These are phyloP conservation scores for Silurus glanis DNA, from an alignment of 2,113 vertebrate genomes.

Conservation along the genomic window DNA sequence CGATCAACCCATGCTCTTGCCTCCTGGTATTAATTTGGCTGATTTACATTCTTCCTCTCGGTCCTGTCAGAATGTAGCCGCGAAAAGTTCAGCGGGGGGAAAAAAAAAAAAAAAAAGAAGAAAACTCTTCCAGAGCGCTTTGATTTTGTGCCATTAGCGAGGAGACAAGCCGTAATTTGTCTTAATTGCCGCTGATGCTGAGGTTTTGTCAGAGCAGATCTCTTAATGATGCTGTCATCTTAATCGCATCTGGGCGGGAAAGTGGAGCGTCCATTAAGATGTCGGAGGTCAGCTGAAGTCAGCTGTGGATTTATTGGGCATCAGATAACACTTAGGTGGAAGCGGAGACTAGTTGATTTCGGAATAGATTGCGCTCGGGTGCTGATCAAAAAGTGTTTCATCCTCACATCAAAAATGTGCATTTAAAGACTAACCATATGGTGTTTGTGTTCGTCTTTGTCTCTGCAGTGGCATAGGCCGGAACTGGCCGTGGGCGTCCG, in stretches of 20 bases:
- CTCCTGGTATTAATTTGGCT: conserved; percentile 1
- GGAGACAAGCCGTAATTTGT: conserved; percentile 47
- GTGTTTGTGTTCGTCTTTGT: conserved; percentile 40
- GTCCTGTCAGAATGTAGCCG: conserved; percentile 27
- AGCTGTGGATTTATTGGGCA: background rate
- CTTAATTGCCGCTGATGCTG: conserved; percentile 46
- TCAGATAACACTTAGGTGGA: background rate
- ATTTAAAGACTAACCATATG: background rate
- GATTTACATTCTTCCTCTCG: conserved; percentile 25
- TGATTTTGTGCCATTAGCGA: conserved; percentile 49
- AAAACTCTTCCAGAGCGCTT: conserved; percentile 32
- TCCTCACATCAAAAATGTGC: background rate
- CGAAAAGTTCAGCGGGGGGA: conserved; percentile 33
- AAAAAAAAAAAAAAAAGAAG: background rate
- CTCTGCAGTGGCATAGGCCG: conserved; percentile 85
- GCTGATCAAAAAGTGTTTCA: conserved; percentile 1
- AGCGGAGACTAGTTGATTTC: background rate
- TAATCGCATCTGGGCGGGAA: conserved; percentile 38
- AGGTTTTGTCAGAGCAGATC: conserved; percentile 11
- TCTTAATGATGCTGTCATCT: conserved; percentile 2
- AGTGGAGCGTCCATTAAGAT: background rate
- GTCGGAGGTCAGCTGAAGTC: conserved; percentile 12
- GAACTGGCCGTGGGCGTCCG: conserved; percentile 98
- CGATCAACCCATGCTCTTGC: background rate
- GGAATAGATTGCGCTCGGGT: background rate